These are phyloP conservation scores for Petromus typicus DNA, from an alignment of 2,113 vertebrate species.

Conservation along the genomic window DNA sequence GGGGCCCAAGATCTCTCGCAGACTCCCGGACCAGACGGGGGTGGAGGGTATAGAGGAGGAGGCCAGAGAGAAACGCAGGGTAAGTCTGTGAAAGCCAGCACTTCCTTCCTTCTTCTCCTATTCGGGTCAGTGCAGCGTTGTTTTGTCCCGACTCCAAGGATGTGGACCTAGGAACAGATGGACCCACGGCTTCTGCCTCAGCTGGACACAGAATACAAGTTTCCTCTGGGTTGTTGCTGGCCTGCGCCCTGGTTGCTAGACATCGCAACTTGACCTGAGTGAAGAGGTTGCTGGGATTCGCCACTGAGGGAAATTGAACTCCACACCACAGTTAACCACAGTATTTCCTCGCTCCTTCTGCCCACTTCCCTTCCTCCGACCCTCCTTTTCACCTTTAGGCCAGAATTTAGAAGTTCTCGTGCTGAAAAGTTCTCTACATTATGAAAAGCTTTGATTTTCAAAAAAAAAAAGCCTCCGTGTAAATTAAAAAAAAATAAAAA, in stretches of 20 bases:
- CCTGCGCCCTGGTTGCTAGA: fast-evolving
- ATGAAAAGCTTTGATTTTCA: not conserved
- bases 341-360: not conserved
- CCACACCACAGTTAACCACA: not conserved
- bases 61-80: not conserved
- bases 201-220: not conserved
- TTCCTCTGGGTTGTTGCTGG: not conserved
- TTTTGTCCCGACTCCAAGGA: not conserved
- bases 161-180: conserved; percentile 41
- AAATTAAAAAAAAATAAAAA: not conserved
- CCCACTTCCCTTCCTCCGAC: not conserved
- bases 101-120: conserved; percentile 11
- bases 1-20: not conserved
- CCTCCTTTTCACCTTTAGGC: not conserved
- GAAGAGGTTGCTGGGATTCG: not conserved
- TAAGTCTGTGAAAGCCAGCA: not conserved
- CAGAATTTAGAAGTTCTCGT: not conserved
- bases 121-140: not conserved
- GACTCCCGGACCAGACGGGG: too few relatives aligned
- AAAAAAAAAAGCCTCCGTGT: not conserved
- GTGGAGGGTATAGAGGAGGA: not conserved
- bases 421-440: not conserved
- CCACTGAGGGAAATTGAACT: not conserved
- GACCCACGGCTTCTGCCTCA: not conserved
- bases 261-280: not conserved